Evolutionary conservation across 35 echinoderm and acorn worm species (phyloP).

Genomic region (Amphiura filiformis): DNA sequence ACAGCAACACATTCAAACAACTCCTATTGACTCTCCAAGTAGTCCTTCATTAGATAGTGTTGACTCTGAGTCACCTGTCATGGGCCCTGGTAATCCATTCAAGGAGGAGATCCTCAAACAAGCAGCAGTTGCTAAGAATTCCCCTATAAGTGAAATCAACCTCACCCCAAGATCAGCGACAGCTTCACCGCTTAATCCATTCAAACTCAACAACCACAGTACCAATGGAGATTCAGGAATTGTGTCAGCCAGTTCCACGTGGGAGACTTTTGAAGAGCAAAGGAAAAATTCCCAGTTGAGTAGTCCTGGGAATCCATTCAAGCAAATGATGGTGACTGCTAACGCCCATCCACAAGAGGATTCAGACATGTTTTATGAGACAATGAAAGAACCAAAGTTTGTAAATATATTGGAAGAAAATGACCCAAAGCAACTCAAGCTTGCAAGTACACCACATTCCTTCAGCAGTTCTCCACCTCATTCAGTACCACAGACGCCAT

Average conservation of each 20-base stretch:
- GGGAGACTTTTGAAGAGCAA: slow-evolving; percentile 68
- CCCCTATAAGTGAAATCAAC: slow-evolving; percentile 13
- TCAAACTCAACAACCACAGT: background rate
- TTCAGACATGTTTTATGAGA: background rate
- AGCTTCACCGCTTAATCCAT: background rate
- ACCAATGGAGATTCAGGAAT: background rate
- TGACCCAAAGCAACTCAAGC: background rate
- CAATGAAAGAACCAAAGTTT: background rate
- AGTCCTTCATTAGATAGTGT: background rate
- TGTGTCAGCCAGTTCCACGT: slow-evolving; percentile 24
- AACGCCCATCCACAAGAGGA: slow-evolving; percentile 9
- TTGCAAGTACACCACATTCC: background rate
- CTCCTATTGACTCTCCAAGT: background rate
- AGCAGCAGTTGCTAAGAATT: slow-evolving; percentile 35
- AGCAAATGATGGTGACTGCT: slow-evolving; percentile 56
- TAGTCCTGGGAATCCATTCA: slow-evolving; percentile 48
- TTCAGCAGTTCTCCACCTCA: slow-evolving; percentile 6
- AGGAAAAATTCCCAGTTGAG: background rate
- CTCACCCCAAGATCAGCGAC: background rate
- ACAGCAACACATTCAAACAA: background rate
- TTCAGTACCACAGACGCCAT: slow-evolving; percentile 23
- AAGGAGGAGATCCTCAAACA: slow-evolving; percentile 50
- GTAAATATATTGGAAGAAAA: slow-evolving; percentile 2
- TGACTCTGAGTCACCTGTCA: slow-evolving; percentile 3
- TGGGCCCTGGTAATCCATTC: slow-evolving; percentile 77